These are phyloP conservation scores for Urechis unicinctus DNA, from an alignment of 2,888 invertebrate species.

Conservation along the genomic window DNA sequence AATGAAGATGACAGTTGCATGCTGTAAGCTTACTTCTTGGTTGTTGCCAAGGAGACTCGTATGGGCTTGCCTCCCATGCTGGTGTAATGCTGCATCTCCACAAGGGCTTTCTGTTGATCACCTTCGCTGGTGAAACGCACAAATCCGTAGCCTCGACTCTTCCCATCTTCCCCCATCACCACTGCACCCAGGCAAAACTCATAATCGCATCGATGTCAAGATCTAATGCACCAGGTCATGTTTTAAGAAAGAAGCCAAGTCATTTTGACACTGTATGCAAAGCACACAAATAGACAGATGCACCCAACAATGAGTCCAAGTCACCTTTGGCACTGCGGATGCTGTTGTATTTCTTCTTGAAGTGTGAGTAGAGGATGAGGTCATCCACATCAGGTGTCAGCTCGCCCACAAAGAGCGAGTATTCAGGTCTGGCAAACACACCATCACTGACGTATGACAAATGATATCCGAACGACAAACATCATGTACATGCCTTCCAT, in stretches of 20 bases:
- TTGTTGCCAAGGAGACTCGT: conserved; percentile 87
- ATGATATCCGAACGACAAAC: no score
- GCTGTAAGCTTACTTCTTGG: conserved; percentile 53
- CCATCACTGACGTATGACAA: no score
- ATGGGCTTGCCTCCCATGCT: conserved; percentile 82
- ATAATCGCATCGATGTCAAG: neutral
- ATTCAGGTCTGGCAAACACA: conserved; percentile 58
- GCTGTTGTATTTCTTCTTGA: conserved; percentile 83
- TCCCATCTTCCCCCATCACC: conserved; percentile 80
- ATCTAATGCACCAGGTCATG: no score
- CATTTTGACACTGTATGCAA: no score
- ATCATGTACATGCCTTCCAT: no score
- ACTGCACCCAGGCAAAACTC: conserved; percentile 56
- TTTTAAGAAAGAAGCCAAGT: no score
- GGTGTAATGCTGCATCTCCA: conserved; percentile 87
- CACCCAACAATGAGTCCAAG: no score
- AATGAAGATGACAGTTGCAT: no score
- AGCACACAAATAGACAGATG: no score
- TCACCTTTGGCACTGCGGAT: conserved; percentile 83
- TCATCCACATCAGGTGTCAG: conserved; percentile 90
- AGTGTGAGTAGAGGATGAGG: conserved; percentile 83
- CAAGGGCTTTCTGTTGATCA: conserved; percentile 78
- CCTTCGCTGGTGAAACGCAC: conserved; percentile 84
- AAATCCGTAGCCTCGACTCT: conserved; percentile 93
- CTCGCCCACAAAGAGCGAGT: conserved; percentile 94